Evolutionary conservation across 2,888 invertebrate genomes (phyloP).

Genomic region (Oscheius sp.): DNA sequence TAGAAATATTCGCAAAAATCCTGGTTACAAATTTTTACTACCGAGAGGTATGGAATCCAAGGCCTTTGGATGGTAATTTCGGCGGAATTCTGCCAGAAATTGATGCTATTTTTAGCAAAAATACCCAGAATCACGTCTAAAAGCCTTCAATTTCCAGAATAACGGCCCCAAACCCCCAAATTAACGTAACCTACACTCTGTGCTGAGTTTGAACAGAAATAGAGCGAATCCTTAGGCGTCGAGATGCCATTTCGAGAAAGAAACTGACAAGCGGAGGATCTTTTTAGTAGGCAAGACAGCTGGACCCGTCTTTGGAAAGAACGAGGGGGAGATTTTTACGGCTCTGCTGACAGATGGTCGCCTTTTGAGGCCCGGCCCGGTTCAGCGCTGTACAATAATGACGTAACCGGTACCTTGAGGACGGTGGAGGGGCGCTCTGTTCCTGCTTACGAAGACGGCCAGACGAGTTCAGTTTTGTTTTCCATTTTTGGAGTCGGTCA

Average conservation of each 20-base stretch:
- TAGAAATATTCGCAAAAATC: too few species aligned
- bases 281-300: neutral
- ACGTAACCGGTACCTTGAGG: slow-evolving; percentile 18
- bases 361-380: slow-evolving; percentile 2
- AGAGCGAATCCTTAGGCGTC: slow-evolving; percentile 3
- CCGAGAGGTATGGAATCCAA: too few species aligned
- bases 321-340: slow-evolving; percentile 8
- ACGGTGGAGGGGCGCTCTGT: slow-evolving; percentile 53
- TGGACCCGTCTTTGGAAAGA: slow-evolving; percentile 2
- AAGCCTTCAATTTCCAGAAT: too few species aligned
- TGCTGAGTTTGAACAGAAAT: neutral
- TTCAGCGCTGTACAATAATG: neutral
- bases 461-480: slow-evolving; percentile 47
- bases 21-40: too few species aligned
- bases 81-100: too few species aligned
- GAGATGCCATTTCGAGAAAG: neutral
- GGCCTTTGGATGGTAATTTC: too few species aligned
- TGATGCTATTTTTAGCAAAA: too few species aligned
- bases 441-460: slow-evolving; percentile 49
- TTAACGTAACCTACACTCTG: neutral
- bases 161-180: too few species aligned
- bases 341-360: slow-evolving; percentile 27
- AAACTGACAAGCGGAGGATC: neutral
- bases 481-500: slow-evolving; percentile 53
- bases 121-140: too few species aligned